phyloP scores from a whole-genome alignment of 2,797 vertebrate species.

The Ictinia mississippiensis region DNA sequence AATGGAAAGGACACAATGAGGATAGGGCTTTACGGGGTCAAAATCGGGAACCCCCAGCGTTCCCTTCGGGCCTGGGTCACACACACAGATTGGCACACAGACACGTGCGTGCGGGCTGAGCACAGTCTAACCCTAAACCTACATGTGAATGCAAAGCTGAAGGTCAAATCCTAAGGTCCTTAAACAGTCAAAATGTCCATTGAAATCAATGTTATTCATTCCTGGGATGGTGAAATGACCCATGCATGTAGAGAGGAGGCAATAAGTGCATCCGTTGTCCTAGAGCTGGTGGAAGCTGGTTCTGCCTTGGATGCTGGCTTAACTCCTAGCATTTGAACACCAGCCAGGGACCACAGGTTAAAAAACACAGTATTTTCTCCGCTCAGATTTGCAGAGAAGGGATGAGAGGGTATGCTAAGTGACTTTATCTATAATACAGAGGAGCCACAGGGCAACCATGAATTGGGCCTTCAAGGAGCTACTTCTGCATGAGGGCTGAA shows the following conservation, averaged over 20 bases:
- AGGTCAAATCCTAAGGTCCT: neutral
- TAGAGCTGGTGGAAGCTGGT: neutral
- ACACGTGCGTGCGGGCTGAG: fast-evolving
- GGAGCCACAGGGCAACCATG: neutral
- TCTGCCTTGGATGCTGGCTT: neutral
- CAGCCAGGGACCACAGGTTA: neutral
- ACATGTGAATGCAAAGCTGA: neutral
- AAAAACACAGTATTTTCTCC: neutral
- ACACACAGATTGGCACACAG: neutral
- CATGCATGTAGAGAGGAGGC: neutral
- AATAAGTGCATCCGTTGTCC: neutral
- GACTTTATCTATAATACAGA: slow-evolving; percentile 5
- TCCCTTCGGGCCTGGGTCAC: neutral
- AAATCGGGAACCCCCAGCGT: fast-evolving
- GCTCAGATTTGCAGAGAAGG: neutral
- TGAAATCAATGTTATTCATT: neutral
- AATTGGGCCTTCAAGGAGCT: neutral
- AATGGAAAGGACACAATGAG: neutral
- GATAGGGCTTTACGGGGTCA: neutral
- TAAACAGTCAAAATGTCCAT: neutral
- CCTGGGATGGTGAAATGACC: neutral
- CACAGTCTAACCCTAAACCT: neutral
- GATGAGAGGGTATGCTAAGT: neutral
- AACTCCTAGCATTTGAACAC: neutral
- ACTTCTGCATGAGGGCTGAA: slow-evolving; percentile 6